A percentile compares a stretch with the other conserved stretches of the same genome.
These are phyloP conservation scores for Melanargia galathea DNA, from an alignment of 2,888 invertebrate species.

Conservation along the genomic window DNA sequence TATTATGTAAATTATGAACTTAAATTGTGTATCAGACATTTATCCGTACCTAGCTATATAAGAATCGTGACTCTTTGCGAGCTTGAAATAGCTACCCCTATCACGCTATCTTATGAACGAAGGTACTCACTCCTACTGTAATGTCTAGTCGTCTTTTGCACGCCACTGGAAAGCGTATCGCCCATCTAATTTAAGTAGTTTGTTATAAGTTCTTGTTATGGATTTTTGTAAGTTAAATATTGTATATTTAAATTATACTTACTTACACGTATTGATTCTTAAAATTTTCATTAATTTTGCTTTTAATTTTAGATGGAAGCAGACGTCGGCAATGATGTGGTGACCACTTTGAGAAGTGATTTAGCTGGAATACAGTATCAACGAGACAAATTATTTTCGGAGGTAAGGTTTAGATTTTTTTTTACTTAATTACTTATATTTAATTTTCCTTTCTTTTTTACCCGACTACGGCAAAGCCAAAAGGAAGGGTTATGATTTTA, in stretches of 20 bases:
- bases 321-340: slow-evolving; percentile 84
- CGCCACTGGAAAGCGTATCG: slow-evolving; percentile 63
- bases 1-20: slow-evolving; percentile 43
- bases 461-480: too few relatives aligned
- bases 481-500: too few relatives aligned
- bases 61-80: slow-evolving; percentile 72
- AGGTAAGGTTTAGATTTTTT: slow-evolving; percentile 79
- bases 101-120: slow-evolving; percentile 68
- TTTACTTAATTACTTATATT: too few relatives aligned
- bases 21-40: slow-evolving; percentile 42
- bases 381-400: slow-evolving; percentile 88
- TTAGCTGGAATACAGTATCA: slow-evolving; percentile 92
- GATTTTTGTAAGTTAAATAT: slow-evolving; percentile 55
- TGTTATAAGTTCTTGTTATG: slow-evolving; percentile 43
- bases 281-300: neutral
- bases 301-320: slow-evolving; percentile 78
- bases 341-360: slow-evolving; percentile 90
- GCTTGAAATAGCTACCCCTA: slow-evolving; percentile 66
- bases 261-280: slow-evolving; percentile 11
- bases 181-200: slow-evolving; percentile 35
- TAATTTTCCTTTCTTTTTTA: neutral
- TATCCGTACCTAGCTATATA: slow-evolving; percentile 45
- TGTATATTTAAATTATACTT: neutral
- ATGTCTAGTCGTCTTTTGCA: slow-evolving; percentile 63
- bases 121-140: slow-evolving; percentile 51